phyloP scores from a whole-genome alignment of 92 coral and sea anemone genomes.

The Porites cylindrica region DNA sequence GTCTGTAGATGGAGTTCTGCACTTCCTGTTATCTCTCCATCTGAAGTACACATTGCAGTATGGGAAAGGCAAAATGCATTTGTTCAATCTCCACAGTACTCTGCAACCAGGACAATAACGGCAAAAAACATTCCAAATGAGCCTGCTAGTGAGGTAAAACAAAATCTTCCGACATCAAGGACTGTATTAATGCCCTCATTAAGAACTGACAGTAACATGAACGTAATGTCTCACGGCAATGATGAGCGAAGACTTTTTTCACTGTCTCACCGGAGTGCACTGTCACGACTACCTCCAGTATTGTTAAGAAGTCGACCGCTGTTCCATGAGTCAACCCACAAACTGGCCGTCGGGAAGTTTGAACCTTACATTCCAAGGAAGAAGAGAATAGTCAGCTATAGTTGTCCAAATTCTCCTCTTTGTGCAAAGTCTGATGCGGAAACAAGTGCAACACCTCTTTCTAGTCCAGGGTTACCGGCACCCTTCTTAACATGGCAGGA shows the following conservation, averaged over 20 bases:
- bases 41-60: conserved; percentile 82
- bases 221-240: not conserved
- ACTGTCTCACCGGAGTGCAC: not conserved
- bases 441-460: not conserved
- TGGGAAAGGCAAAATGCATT: conserved; percentile 68
- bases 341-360: conserved; percentile 56
- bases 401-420: conserved; percentile 45
- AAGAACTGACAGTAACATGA: conserved; percentile 4
- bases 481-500: conserved; percentile 74
- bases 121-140: not conserved
- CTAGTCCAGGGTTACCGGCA: not conserved
- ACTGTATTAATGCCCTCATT: not conserved
- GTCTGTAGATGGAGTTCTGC: conserved; percentile 67
- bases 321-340: not conserved
- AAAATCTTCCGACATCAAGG: not conserved
- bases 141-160: not conserved
- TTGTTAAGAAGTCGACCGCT: not conserved
- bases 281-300: not conserved
- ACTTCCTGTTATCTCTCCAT: conserved; percentile 64
- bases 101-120: not conserved
- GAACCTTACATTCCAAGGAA: conserved; percentile 92
- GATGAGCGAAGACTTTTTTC: not conserved
- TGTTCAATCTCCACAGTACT: not conserved
- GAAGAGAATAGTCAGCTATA: conserved; percentile 33
- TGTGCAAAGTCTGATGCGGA: conserved; percentile 2